These are phyloP conservation scores for Leptinotarsa haldemani DNA, from an alignment of 2,888 invertebrate species.

Conservation along the genomic window DNA sequence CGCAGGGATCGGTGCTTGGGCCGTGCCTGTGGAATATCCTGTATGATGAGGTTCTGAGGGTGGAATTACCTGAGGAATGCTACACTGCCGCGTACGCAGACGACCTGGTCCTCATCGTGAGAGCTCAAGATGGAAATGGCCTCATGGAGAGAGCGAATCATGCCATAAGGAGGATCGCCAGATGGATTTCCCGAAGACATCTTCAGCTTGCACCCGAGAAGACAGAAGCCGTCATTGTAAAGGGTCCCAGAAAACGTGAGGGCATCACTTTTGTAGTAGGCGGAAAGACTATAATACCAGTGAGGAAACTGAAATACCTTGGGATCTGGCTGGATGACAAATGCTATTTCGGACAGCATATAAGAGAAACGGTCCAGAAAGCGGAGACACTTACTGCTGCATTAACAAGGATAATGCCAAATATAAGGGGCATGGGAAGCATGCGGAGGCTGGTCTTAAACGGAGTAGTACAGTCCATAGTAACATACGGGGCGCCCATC, in stretches of 20 bases:
- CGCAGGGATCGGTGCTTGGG: constrained; percentile 7
- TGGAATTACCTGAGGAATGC: constrained; percentile 6
- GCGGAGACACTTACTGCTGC: constrained; percentile 7
- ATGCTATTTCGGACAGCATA: background rate
- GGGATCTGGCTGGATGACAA: constrained; percentile 25
- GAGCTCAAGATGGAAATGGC: constrained; percentile 1
- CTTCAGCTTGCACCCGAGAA: constrained; percentile 33
- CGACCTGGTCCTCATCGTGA: constrained; percentile 27
- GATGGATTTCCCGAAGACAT: constrained; percentile 21
- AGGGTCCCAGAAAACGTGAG: constrained; percentile 20
- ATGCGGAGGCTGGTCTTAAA: background rate
- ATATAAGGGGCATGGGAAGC: constrained; percentile 17
- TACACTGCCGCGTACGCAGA: constrained; percentile 32
- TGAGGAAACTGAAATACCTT: constrained; percentile 27
- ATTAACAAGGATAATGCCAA: constrained; percentile 16
- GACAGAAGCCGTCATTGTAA: constrained; percentile 33
- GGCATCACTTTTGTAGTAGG: background rate
- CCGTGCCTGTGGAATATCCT: constrained; percentile 9
- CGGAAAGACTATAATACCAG: background rate
- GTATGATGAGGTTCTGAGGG: constrained; percentile 1
- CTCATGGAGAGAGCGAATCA: constrained; percentile 20
- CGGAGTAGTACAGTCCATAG: constrained; percentile 7
- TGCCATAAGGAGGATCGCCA: constrained; percentile 6
- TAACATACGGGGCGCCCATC: constrained; percentile 25
- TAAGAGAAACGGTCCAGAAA: background rate